Conservation (phyloP, 2,797 vertebrate genomes). For the Rhynchonycteris naso region DNA sequence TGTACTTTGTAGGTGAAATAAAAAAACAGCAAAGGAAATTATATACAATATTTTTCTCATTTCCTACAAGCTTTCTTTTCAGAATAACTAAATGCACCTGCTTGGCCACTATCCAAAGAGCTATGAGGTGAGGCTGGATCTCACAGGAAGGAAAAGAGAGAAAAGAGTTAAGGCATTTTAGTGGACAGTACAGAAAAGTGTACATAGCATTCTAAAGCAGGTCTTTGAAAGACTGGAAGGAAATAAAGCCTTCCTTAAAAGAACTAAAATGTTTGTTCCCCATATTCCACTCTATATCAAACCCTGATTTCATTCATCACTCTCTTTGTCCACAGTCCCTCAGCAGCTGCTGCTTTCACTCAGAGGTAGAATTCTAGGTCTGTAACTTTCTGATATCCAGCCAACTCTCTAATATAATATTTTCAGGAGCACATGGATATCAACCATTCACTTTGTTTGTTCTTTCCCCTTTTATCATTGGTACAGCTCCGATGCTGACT, state of each 20-base stretch:
- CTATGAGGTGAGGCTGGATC: not conserved
- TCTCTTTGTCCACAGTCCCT: slow-evolving; percentile 20
- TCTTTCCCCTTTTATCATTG: slow-evolving; percentile 65
- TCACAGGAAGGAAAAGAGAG: not conserved
- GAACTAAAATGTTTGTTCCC: not conserved
- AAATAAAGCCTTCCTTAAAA: slow-evolving; percentile 49
- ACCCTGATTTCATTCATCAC: slow-evolving; percentile 42
- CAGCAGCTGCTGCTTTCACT: slow-evolving; percentile 39
- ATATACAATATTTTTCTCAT: not conserved
- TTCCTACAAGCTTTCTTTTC: not conserved
- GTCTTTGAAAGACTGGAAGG: slow-evolving; percentile 6
- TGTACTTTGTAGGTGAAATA: not conserved
- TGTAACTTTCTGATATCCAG: slow-evolving; percentile 66
- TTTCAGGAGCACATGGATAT: slow-evolving; percentile 62
- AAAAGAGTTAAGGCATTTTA: not conserved
- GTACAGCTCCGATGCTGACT: slow-evolving; percentile 48
- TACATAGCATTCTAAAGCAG: not conserved
- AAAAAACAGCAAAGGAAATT: not conserved
- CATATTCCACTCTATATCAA: slow-evolving; percentile 18
- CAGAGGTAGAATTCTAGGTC: slow-evolving; percentile 36
- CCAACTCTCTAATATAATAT: slow-evolving; percentile 67
- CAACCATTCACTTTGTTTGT: slow-evolving; percentile 63
- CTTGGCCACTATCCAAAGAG: not conserved
- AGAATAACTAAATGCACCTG: not conserved
- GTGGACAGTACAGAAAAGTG: not conserved